Evolutionary conservation across 2,113 vertebrate genomes (phyloP), one percentile per base, ranked within the genome.

Genomic region (Eonycteris spelaea): DNA sequence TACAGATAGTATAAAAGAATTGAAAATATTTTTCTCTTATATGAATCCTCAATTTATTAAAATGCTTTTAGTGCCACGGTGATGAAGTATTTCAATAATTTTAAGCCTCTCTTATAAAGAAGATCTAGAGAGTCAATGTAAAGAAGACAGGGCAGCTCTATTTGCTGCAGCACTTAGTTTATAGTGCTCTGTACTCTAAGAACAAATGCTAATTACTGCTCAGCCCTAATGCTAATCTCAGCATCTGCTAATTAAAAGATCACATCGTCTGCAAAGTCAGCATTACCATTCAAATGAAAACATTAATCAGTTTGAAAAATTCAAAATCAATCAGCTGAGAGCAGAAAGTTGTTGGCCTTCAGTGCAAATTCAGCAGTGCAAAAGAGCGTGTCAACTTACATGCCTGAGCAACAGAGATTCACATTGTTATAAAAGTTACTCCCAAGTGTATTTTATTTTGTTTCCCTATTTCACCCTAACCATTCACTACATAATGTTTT

Each of bases 221-320:
- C 98, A 97, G 96, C 93, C 96, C 95, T 94, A 98, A 98, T 98
- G 98, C 97, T 98, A 98, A 98, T 98, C 98, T 98, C 98, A 98
- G 98, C 98, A 98, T 98, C 98, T 98, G 98, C 98, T 99, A 98
- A 98, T 98, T 98, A 99, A 98, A 98, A 98, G 98, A 98, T 98
- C 98, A 98, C 98, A 98, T 98, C 98, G 98, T 98, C 97, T 98
- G 98, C 98, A 97, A 96, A 98, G 98, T 98, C 98, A 98, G 98
- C 98, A 98, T 90, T 95, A 96, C 90, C 97, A 98, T 97, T 98
- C 98, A 98, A 98, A 98, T 97, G 97, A 98, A 98, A 98, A 98
- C 98, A 98, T 98, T 98, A 98, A 98, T 98, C 98, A 98, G 94
- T 98, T 98, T 97, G 97, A 97, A 97, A 98, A 98, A 98, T 97